Evolutionary conservation across 2,888 invertebrate genomes (phyloP).

Genomic region (Dorcus hopei): DNA sequence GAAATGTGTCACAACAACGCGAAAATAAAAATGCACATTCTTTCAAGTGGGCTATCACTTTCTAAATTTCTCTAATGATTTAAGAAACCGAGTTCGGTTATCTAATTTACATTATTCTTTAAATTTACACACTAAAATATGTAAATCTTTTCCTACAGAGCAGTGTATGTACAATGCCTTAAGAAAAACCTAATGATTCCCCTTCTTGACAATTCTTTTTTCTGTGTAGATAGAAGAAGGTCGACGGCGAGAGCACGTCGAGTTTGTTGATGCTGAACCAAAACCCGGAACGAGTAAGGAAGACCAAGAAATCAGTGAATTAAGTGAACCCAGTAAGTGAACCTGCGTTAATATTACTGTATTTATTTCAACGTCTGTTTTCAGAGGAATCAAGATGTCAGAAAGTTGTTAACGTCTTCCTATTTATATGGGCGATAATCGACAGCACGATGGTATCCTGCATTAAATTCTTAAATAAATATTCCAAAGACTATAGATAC

Average conservation of each 20-base stretch:
- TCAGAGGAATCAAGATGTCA: constrained; percentile 36
- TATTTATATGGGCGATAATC: constrained; percentile 68
- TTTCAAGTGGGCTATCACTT: too few relatives aligned
- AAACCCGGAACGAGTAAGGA: constrained; percentile 44
- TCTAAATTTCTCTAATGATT: too few relatives aligned
- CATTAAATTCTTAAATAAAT: constrained; percentile 78
- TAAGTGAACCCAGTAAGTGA: constrained; percentile 36
- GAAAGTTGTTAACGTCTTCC: constrained; percentile 54
- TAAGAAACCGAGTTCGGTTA: too few relatives aligned
- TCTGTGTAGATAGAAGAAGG: background rate
- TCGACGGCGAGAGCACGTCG: background rate
- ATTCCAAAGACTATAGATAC: constrained; percentile 92
- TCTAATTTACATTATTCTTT: too few relatives aligned
- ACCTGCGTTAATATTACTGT: background rate
- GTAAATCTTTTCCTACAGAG: too few relatives aligned
- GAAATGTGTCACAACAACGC: too few relatives aligned
- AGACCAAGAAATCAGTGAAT: constrained; percentile 42
- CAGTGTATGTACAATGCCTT: too few relatives aligned
- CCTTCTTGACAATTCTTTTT: background rate
- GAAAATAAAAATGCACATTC: too few relatives aligned
- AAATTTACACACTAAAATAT: too few relatives aligned
- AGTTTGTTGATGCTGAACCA: constrained; percentile 31
- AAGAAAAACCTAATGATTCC: too few relatives aligned
- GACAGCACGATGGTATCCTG: constrained; percentile 77
- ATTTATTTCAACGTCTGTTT: constrained; percentile 3